phyloP scores from a whole-genome alignment of 2,113 vertebrate genomes.

The Euleptes europaea region DNA sequence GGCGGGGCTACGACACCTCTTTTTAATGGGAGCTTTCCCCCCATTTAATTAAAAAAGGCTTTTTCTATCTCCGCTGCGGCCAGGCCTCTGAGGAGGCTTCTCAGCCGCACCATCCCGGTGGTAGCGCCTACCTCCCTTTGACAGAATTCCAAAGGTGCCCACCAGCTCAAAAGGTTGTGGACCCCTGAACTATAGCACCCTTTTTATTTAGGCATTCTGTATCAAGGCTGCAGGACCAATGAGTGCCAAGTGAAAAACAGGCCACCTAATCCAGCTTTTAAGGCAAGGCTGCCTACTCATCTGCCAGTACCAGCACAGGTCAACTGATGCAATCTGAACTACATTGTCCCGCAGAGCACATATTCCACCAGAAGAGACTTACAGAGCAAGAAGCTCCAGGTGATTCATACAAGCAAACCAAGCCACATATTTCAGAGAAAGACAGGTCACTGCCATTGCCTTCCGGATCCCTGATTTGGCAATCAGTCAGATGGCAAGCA shows the following conservation, averaged over 20 bases:
- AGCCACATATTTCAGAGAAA: not conserved
- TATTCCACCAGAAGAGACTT: too few species aligned
- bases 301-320: not conserved
- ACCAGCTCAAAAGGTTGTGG: too few species aligned
- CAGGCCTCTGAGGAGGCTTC: too few species aligned
- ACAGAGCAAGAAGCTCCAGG: not conserved
- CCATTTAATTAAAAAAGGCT: too few species aligned
- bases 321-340: not conserved
- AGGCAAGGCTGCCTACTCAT: not conserved
- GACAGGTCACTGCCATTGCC: too few species aligned
- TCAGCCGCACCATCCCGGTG: too few species aligned
- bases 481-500: not conserved
- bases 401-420: not conserved
- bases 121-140: too few species aligned
- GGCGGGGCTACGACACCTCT: too few species aligned
- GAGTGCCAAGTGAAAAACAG: too few species aligned
- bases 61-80: too few species aligned
- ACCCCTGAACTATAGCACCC: not conserved
- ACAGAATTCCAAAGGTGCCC: too few species aligned
- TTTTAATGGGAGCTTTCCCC: too few species aligned
- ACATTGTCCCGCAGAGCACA: not conserved
- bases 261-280: not conserved
- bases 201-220: not conserved
- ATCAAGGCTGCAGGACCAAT: not conserved
- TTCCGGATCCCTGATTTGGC: not conserved